Evolutionary conservation across 2,797 vertebrate genomes (phyloP).

Genomic region (Darevskia nairensis): DNA sequence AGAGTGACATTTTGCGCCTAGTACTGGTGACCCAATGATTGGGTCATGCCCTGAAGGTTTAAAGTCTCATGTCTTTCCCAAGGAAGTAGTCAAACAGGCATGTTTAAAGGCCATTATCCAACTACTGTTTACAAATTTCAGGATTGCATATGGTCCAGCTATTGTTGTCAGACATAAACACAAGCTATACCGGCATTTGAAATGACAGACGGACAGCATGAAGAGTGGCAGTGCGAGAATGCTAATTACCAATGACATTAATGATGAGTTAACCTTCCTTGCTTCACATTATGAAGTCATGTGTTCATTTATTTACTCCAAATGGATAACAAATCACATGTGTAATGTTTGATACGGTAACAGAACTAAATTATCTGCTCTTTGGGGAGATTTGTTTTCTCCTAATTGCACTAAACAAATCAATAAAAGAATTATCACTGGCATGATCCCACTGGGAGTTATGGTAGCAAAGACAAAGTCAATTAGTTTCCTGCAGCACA

Average conservation of each 20-base stretch:
- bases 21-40: slow-evolving; percentile 79
- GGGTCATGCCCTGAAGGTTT: slow-evolving; percentile 73
- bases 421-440: slow-evolving; percentile 65
- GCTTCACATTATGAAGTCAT: slow-evolving; percentile 66
- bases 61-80: slow-evolving; percentile 47
- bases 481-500: slow-evolving; percentile 63
- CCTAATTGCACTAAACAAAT: slow-evolving; percentile 71
- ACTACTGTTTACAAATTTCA: slow-evolving; percentile 51
- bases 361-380: slow-evolving; percentile 62
- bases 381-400: slow-evolving; percentile 66
- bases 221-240: slow-evolving; percentile 52
- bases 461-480: slow-evolving; percentile 68
- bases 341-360: slow-evolving; percentile 57
- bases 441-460: slow-evolving; percentile 63
- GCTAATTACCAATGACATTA: slow-evolving; percentile 73
- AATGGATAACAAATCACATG: slow-evolving; percentile 61
- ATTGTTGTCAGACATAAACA: slow-evolving; percentile 44
- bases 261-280: slow-evolving; percentile 66
- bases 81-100: slow-evolving; percentile 42
- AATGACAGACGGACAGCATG: slow-evolving; percentile 52
- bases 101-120: slow-evolving; percentile 52
- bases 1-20: slow-evolving; percentile 81
- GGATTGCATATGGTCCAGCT: slow-evolving; percentile 36
- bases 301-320: slow-evolving; percentile 53
- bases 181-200: slow-evolving; percentile 45